These are phyloP conservation scores for Dicyrtomina minuta DNA, from an alignment of 2,888 invertebrate species.

Conservation along the genomic window DNA sequence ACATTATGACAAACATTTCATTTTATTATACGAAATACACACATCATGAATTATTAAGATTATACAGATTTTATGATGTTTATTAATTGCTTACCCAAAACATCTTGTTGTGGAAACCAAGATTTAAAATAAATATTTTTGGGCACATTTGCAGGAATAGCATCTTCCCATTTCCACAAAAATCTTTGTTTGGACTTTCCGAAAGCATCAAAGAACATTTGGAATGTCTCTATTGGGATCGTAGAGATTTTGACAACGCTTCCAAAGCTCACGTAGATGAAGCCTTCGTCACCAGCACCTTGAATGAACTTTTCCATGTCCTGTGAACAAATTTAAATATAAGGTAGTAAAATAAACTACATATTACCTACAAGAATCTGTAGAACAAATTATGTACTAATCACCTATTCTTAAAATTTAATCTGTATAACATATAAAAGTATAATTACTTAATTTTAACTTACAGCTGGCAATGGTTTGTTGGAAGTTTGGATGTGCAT, in stretches of 20 bases:
- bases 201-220: conserved; percentile 19
- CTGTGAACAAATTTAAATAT: not conserved
- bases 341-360: not conserved
- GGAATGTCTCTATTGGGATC: conserved; percentile 5
- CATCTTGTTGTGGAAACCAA: conserved; percentile 32
- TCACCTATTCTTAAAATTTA: too few species aligned
- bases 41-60: not conserved
- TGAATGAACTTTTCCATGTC: conserved; percentile 26
- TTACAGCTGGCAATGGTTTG: conserved; percentile 12
- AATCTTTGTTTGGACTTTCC: not conserved
- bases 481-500: conserved; percentile 18
- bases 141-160: not conserved
- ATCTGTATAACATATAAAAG: too few species aligned
- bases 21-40: not conserved
- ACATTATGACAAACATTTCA: not conserved
- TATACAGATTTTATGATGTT: not conserved
- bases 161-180: conserved; percentile 28
- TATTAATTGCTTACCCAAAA: conserved; percentile 12
- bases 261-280: conserved; percentile 32
- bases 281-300: conserved; percentile 17
- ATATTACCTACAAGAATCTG: not conserved
- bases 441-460: not conserved
- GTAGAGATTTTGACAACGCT: conserved; percentile 22
- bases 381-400: too few species aligned
- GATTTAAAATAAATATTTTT: conserved; percentile 16